Conservation (phyloP, 92 coral and sea anemone genomes). For the Porites lobata region DNA sequence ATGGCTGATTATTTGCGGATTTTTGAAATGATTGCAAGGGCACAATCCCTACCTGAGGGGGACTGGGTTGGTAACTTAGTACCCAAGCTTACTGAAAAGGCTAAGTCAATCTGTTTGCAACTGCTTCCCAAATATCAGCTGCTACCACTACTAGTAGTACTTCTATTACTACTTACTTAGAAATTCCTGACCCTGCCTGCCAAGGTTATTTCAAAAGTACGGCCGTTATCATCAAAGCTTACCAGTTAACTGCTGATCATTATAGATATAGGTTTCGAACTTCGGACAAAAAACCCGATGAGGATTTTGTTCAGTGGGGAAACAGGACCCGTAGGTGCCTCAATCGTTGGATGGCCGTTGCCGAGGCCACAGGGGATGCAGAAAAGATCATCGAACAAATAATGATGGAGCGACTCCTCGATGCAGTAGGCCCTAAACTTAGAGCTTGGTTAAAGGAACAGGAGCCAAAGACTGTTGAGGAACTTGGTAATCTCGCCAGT, state of each 20-base stretch:
- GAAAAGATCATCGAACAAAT: too few species aligned
- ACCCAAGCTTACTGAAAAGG: background rate
- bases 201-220: slow-evolving; percentile 21
- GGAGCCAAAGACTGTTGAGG: slow-evolving; percentile 21
- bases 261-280: slow-evolving; percentile 68
- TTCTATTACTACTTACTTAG: slow-evolving; percentile 53
- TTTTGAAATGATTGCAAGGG: slow-evolving; percentile 79
- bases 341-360: slow-evolving; percentile 61
- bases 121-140: too few species aligned
- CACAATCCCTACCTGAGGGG: slow-evolving; percentile 52
- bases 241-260: slow-evolving; percentile 67
- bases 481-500: slow-evolving; percentile 65
- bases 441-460: too few species aligned
- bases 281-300: slow-evolving; percentile 61
- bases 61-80: slow-evolving; percentile 46
- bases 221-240: slow-evolving; percentile 48
- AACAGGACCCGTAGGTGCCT: slow-evolving; percentile 65
- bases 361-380: background rate
- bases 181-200: slow-evolving; percentile 45
- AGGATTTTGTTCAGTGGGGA: slow-evolving; percentile 75
- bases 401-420: too few species aligned
- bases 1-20: background rate
- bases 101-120: slow-evolving; percentile 36
- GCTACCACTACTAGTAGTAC: too few species aligned
- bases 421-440: too few species aligned